These are phyloP conservation scores for Pseudorhombus dupliciocellatus DNA, from an alignment of 2,113 vertebrate species.

Conservation along the genomic window DNA sequence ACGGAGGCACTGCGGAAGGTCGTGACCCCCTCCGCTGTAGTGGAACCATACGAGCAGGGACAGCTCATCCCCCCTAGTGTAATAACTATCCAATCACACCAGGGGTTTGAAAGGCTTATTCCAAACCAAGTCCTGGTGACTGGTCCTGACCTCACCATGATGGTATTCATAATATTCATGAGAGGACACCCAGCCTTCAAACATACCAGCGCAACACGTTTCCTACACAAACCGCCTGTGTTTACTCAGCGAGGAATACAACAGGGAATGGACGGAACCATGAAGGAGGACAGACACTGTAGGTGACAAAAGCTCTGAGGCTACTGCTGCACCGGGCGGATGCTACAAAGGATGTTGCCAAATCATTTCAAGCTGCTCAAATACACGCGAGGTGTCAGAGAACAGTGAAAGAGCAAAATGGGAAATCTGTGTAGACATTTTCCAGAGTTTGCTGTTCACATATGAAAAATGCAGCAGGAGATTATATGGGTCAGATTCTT, in stretches of 20 bases:
- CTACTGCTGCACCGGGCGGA: background rate
- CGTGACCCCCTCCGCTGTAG: conserved; percentile 15
- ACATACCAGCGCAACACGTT: background rate
- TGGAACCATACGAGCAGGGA: conserved; percentile 14
- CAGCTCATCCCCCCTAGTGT: conserved; percentile 41
- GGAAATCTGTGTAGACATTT: too few species aligned
- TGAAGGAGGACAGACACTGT: background rate
- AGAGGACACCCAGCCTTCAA: background rate
- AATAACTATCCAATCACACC: conserved; percentile 40
- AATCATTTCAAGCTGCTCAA: background rate
- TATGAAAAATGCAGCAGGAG: too few species aligned
- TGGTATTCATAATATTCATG: conserved; percentile 25
- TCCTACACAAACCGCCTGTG: background rate
- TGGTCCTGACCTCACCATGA: conserved; percentile 25
- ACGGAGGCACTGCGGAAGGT: conserved; percentile 26
- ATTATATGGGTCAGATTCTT: background rate
- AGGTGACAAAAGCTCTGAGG: background rate
- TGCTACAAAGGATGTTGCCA: background rate
- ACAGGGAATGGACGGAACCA: background rate
- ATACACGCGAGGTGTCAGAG: background rate
- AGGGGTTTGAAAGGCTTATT: conserved; percentile 30
- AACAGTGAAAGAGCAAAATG: too few species aligned
- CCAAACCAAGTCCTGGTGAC: conserved; percentile 26
- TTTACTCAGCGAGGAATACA: conserved; percentile 13
- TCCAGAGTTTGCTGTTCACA: too few species aligned